phyloP scores from a whole-genome alignment of 1,140 invertebrate species.

The Galendromus occidentalis region DNA sequence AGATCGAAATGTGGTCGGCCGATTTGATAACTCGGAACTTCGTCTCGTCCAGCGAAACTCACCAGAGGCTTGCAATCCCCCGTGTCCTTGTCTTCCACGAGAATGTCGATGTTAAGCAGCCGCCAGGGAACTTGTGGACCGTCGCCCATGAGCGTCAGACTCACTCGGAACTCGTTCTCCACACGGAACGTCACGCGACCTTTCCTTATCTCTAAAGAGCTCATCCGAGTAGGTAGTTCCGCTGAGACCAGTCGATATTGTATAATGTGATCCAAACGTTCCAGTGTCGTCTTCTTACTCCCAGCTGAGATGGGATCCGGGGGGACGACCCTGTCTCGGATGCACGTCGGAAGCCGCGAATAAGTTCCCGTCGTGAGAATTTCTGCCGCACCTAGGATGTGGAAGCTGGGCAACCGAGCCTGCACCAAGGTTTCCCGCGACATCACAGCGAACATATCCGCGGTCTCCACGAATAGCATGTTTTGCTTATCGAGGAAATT shows the following conservation, averaged over 20 bases:
- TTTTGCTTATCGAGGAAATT: constrained; percentile 87
- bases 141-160: constrained; percentile 88
- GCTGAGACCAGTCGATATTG: constrained; percentile 79
- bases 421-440: constrained; percentile 84
- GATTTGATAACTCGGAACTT: too few species aligned
- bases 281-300: constrained; percentile 63
- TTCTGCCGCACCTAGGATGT: constrained; percentile 91
- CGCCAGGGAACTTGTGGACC: constrained; percentile 76
- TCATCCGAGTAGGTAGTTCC: constrained; percentile 74
- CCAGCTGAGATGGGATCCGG: constrained; percentile 67
- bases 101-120: constrained; percentile 74
- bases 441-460: constrained; percentile 80
- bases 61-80: constrained; percentile 33
- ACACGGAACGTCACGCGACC: constrained; percentile 84
- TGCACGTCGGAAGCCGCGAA: constrained; percentile 72
- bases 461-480: constrained; percentile 83
- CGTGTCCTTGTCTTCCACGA: constrained; percentile 91
- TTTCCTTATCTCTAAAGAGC: constrained; percentile 49
- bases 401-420: constrained; percentile 84
- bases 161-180: constrained; percentile 82
- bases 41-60: too few species aligned
- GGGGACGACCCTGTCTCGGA: constrained; percentile 76
- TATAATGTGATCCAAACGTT: constrained; percentile 71
- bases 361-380: constrained; percentile 75
- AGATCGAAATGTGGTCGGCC: too few species aligned